phyloP scores from a whole-genome alignment of 2,888 invertebrate genomes.

The Volucella zonaria region DNA sequence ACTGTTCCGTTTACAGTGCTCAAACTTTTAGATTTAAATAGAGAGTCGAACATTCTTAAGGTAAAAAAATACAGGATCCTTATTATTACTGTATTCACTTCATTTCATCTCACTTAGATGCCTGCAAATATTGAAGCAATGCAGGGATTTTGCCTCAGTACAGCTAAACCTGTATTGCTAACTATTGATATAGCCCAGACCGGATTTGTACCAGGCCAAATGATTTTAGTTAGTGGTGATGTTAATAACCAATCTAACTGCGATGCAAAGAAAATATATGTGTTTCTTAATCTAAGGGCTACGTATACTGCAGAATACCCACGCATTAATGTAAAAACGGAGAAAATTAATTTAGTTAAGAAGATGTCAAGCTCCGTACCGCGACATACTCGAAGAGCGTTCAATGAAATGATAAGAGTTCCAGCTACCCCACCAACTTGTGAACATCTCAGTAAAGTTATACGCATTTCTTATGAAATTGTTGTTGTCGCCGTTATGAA shows the following conservation, averaged over 20 bases:
- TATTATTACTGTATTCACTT: neutral
- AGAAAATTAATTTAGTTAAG: conserved; percentile 79
- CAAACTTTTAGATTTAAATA: conserved; percentile 90
- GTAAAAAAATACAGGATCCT: conserved; percentile 70
- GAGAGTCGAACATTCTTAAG: conserved; percentile 84
- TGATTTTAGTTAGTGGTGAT: conserved; percentile 82
- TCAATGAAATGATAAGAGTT: conserved; percentile 78
- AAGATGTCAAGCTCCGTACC: conserved; percentile 77
- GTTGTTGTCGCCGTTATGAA: conserved; percentile 79
- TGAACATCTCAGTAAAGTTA: conserved; percentile 80
- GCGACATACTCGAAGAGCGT: conserved; percentile 75
- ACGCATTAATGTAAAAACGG: conserved; percentile 76
- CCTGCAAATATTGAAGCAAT: conserved; percentile 78
- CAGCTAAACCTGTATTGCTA: conserved; percentile 77
- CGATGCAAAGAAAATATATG: conserved; percentile 82
- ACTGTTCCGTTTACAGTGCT: conserved; percentile 91
- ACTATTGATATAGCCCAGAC: conserved; percentile 79
- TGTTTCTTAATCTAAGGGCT: conserved; percentile 83
- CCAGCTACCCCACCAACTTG: conserved; percentile 81
- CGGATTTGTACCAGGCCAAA: conserved; percentile 81
- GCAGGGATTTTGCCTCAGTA: conserved; percentile 79
- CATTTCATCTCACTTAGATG: conserved; percentile 55
- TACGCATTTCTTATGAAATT: conserved; percentile 80
- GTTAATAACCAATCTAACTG: conserved; percentile 85
- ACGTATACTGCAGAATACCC: conserved; percentile 79